Evolutionary conservation across 2,888 invertebrate genomes (phyloP), one percentile per base, ranked within the genome.

Genomic region (Ceratothoa steindachneri): DNA sequence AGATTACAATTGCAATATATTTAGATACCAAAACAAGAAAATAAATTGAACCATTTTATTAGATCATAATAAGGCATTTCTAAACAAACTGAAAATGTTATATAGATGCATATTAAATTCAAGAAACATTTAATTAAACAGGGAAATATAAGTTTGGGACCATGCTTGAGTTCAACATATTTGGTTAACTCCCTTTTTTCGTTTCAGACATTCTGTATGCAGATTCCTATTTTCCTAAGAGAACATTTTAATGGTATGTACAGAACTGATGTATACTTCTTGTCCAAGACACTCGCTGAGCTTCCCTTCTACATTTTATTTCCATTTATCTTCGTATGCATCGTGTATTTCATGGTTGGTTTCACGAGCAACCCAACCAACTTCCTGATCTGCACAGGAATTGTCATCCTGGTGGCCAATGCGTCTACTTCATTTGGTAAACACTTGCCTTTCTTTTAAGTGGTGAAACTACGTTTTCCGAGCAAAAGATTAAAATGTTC

Each of bases 171-270:
- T n/a, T n/a, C n/a, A n/a, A n/a, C n/a, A n/a, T n/a, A n/a, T n/a
- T n/a, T n/a, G n/a, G n/a, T n/a, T n/a, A n/a, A n/a, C n/a, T n/a
- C n/a, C n/a, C n/a, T n/a, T n/a, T n/a, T n/a, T n/a, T n/a, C n/a
- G 24, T 22, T 30, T 22, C 83, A 94, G 94, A 93, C 95, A 64
- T 95, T 97, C 84, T 93, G 93, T 81, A 88, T 91, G 0, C 96
- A 97, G 83, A 86, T 95, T 41, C 94, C 95, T 0, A 90, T 96
- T 78, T 95, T 96, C 84, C 87, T 95, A 80, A 87, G 95, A 12
- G 97, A 97, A 83, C 91, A 95, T 82, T 89, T 90, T 80, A 93
- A 92, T 83, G 94, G 94, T 53, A 91, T 97, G 88, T 97, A 97
- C 82, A 87, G 95, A 68, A 91, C 93, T 0, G 93, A 93, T 81